These are phyloP conservation scores for Melikaiella ostensackeni DNA, from an alignment of 2,888 invertebrate genomes.

Conservation along the genomic window DNA sequence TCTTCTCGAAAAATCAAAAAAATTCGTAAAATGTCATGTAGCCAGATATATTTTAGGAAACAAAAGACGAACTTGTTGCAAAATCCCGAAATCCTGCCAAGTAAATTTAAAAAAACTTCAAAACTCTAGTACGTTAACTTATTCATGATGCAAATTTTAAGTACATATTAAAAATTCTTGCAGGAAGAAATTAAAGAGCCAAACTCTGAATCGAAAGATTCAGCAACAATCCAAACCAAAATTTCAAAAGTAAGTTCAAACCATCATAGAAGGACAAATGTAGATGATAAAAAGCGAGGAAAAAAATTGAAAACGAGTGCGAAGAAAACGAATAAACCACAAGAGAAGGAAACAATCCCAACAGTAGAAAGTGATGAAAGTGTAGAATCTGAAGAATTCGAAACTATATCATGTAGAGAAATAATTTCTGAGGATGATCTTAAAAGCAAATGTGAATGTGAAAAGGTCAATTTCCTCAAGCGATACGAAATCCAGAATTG, in stretches of 20 bases:
- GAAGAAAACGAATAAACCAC: neutral
- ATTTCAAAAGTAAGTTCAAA: neutral
- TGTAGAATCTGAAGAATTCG: neutral
- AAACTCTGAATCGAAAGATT: neutral
- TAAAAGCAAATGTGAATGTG: neutral
- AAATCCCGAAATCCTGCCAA: conserved; percentile 18
- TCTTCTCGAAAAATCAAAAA: conserved; percentile 55
- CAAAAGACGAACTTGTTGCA: conserved; percentile 57
- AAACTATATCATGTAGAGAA: conserved; percentile 6
- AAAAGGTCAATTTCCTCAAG: neutral
- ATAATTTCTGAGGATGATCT: neutral
- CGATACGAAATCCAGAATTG: neutral
- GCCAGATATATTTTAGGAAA: conserved; percentile 50
- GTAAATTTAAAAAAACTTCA: neutral
- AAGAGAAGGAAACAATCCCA: neutral
- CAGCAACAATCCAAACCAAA: neutral
- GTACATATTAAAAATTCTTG: neutral
- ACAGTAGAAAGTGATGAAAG: neutral
- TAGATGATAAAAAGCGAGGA: neutral
- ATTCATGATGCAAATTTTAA: neutral
- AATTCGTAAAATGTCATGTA: conserved; percentile 58
- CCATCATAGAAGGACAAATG: neutral
- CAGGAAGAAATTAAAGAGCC: neutral
- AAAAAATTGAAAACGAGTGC: neutral
- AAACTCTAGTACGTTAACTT: neutral